phyloP scores from a whole-genome alignment of 2,113 vertebrate genomes.

The Chlorodrepanis virens region DNA sequence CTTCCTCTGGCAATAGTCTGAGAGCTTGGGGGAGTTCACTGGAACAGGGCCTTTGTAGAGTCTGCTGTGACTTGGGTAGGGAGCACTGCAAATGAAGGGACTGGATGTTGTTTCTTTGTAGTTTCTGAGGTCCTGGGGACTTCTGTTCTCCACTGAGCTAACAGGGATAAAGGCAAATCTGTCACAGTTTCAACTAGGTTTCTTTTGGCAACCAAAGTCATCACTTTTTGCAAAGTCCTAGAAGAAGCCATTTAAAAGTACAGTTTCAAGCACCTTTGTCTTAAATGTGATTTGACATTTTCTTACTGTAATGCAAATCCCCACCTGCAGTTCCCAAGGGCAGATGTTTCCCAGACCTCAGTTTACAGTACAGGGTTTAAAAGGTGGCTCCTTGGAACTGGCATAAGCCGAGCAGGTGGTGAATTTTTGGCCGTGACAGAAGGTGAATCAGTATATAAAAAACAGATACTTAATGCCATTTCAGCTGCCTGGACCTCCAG shows the following conservation, averaged over 20 bases:
- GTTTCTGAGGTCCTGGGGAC: neutral
- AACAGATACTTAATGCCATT: neutral
- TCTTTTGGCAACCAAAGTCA: neutral
- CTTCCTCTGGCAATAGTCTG: neutral
- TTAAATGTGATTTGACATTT: neutral
- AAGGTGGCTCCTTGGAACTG: neutral
- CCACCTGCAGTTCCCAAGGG: neutral
- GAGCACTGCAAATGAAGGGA: neutral
- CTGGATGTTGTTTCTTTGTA: neutral
- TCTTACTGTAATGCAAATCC: neutral
- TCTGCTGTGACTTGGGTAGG: neutral
- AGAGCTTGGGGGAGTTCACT: neutral
- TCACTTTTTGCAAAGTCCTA: neutral
- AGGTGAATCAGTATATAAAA: neutral
- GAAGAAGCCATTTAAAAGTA: neutral
- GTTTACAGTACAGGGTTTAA: neutral
- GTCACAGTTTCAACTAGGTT: neutral
- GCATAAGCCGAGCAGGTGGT: neutral
- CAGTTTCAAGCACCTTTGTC: neutral
- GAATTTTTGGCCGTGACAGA: neutral
- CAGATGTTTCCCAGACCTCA: neutral
- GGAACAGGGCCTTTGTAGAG: neutral
- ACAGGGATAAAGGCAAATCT: neutral
- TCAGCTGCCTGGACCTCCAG: neutral
- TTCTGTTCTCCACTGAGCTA: neutral